These are phyloP conservation scores for Lypha dubia DNA, from an alignment of 2,888 invertebrate species.

Conservation along the genomic window DNA sequence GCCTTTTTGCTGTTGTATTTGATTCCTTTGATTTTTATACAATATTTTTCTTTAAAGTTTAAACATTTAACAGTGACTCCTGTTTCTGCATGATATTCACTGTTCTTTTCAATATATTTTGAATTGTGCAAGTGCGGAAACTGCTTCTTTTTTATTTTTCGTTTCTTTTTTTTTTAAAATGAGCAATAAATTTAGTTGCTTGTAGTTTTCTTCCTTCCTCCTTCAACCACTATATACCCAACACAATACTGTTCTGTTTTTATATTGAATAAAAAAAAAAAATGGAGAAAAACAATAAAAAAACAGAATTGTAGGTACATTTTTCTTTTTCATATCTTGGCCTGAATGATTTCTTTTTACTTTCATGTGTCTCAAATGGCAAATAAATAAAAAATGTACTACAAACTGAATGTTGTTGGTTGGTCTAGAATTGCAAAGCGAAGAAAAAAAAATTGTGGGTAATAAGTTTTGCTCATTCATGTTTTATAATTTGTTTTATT, in stretches of 20 bases:
- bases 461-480: conserved; percentile 48
- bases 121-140: conserved; percentile 6
- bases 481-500: no score
- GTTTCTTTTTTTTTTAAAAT: conserved; percentile 55
- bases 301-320: not conserved
- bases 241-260: conserved; percentile 1
- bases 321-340: not conserved
- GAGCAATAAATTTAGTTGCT: conserved; percentile 69
- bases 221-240: conserved; percentile 8
- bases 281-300: not conserved
- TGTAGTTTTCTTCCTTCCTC: conserved; percentile 26
- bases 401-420: no score
- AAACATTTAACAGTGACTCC: conserved; percentile 42
- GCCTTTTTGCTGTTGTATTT: conserved; percentile 15
- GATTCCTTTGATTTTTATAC: conserved; percentile 52
- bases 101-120: conserved; percentile 39
- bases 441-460: conserved; percentile 15
- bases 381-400: conserved; percentile 70
- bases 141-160: no score
- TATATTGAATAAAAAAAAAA: not conserved
- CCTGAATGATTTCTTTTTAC: conserved; percentile 27
- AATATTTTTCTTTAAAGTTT: no score
- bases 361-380: conserved; percentile 67
- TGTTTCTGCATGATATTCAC: conserved; percentile 45
- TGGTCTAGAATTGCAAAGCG: conserved; percentile 25